Evolutionary conservation across 2,113 vertebrate species (phyloP).

Genomic region (Pica pica): DNA sequence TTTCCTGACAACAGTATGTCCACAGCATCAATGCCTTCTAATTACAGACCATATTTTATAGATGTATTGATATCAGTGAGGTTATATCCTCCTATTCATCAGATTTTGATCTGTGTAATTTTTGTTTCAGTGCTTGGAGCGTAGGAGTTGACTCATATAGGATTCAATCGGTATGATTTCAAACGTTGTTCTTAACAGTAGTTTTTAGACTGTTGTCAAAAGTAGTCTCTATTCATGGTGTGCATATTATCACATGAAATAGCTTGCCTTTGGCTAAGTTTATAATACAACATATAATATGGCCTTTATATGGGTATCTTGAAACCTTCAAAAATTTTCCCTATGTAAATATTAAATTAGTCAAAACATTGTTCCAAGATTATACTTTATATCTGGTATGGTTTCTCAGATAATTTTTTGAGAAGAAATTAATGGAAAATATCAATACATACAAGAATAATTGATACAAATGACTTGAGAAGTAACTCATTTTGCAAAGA

Average conservation of each 20-base stretch:
- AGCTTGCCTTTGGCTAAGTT: not conserved
- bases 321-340: not conserved
- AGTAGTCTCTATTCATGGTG: not conserved
- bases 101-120: not conserved
- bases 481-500: not conserved
- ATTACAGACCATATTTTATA: not conserved
- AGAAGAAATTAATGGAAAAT: not conserved
- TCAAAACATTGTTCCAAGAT: not conserved
- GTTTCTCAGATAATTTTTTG: not conserved
- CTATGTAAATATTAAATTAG: not conserved
- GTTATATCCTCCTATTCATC: not conserved
- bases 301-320: not conserved
- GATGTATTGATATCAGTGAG: not conserved
- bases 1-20: not conserved
- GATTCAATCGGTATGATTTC: not conserved
- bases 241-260: not conserved
- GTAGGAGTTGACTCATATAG: not conserved
- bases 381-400: fast-evolving
- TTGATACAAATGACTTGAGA: not conserved
- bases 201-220: not conserved
- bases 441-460: not conserved
- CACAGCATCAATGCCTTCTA: not conserved
- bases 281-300: not conserved
- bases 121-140: not conserved
- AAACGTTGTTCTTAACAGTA: not conserved